Percentiles rank a stretch among this genome's conserved stretches.
Evolutionary conservation across 2,888 invertebrate genomes (phyloP).

Genomic region (Nomada lathburiana): DNA sequence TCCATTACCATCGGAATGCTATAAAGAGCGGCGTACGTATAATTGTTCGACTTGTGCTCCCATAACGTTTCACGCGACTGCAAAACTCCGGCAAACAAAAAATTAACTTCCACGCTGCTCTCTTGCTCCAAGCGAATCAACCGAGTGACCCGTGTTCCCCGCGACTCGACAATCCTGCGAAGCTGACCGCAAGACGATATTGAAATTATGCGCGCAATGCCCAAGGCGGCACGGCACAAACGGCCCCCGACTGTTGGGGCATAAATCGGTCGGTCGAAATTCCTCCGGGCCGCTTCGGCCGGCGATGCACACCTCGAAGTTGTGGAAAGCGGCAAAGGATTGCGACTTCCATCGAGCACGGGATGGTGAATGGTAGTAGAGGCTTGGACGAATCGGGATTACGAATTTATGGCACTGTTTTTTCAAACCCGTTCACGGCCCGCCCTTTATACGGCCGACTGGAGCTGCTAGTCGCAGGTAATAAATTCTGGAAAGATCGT

Average conservation of each 20-base stretch:
- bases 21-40: too few species aligned
- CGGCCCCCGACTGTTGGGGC: constrained; percentile 39
- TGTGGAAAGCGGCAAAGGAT: constrained; percentile 51
- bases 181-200: constrained; percentile 59
- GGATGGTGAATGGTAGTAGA: constrained; percentile 1
- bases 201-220: constrained; percentile 70
- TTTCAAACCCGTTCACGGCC: neutral
- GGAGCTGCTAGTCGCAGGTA: too few species aligned
- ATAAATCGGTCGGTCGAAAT: constrained; percentile 69
- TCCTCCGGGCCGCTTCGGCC: constrained; percentile 43
- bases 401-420: constrained; percentile 58
- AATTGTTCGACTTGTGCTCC: too few species aligned
- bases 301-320: constrained; percentile 48
- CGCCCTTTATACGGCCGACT: neutral
- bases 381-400: constrained; percentile 61
- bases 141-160: constrained; percentile 14
- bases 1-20: too few species aligned
- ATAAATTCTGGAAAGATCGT: too few species aligned
- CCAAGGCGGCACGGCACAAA: constrained; percentile 65
- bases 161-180: constrained; percentile 45
- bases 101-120: constrained; percentile 34
- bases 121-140: constrained; percentile 29
- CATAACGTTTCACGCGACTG: neutral
- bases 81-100: constrained; percentile 16
- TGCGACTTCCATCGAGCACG: constrained; percentile 25